These are phyloP conservation scores for Coracias cyanogaster DNA, from an alignment of 2,797 vertebrate genomes.

Conservation along the genomic window DNA sequence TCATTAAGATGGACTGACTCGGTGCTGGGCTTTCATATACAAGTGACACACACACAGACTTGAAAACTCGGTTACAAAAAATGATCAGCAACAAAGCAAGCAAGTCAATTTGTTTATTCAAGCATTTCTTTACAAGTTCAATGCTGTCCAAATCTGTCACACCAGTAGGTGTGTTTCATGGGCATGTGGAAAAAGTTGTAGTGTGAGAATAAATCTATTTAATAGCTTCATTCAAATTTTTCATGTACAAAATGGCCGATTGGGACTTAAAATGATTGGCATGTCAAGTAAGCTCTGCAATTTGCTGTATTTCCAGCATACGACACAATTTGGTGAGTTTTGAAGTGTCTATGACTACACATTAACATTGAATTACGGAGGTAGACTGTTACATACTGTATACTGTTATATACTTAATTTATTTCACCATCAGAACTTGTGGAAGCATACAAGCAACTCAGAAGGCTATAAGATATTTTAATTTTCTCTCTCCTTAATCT, in stretches of 20 bases:
- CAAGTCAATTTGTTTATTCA: neutral
- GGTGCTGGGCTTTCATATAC: neutral
- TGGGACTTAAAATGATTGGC: neutral
- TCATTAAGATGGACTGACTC: neutral
- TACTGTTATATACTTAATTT: neutral
- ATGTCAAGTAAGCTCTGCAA: neutral
- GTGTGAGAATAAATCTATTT: neutral
- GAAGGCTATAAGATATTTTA: neutral
- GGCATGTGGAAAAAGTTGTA: neutral
- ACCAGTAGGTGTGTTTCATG: neutral
- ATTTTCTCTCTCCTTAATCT: neutral
- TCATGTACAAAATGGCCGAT: neutral
- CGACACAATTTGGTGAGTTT: neutral
- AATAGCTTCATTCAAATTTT: neutral
- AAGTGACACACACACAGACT: neutral
- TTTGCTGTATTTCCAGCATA: neutral
- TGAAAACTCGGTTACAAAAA: neutral
- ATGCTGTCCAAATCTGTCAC: neutral
- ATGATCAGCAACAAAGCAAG: neutral
- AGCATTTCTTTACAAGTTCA: neutral
- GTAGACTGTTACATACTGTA: neutral
- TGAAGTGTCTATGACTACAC: neutral
- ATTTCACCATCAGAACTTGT: neutral
- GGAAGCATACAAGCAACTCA: neutral
- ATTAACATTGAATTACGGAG: neutral